These are phyloP conservation scores for Hartigia nigra DNA, from an alignment of 2,888 invertebrate genomes.

Conservation along the genomic window DNA sequence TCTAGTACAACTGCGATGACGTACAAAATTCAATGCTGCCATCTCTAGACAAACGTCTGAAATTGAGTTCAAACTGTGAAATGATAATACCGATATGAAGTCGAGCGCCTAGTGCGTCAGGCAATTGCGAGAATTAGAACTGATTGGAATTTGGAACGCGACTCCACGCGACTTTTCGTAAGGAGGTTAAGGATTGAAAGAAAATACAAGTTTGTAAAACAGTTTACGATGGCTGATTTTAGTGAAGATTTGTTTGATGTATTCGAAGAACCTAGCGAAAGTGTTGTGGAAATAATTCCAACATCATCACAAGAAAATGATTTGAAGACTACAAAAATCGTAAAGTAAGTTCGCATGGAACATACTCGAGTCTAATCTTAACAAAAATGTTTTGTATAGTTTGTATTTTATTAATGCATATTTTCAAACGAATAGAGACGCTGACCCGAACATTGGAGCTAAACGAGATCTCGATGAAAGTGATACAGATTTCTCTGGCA, in stretches of 20 bases:
- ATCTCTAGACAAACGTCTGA: background rate
- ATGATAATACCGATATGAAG: background rate
- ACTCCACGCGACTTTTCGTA: background rate
- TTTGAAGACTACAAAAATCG: constrained; percentile 21
- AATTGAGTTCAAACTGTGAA: background rate
- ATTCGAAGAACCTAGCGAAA: constrained; percentile 60
- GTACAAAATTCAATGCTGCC: background rate
- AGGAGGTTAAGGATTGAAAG: background rate
- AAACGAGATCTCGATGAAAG: constrained; percentile 45
- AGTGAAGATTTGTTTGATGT: constrained; percentile 62
- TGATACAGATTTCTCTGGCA: constrained; percentile 29
- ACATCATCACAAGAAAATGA: constrained; percentile 21
- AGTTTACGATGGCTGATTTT: constrained; percentile 56
- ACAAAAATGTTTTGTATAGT: background rate
- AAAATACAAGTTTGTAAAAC: background rate
- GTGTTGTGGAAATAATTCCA: constrained; percentile 39
- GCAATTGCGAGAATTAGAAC: too few species aligned
- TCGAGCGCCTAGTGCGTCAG: background rate
- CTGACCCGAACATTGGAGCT: constrained; percentile 19
- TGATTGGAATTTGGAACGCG: background rate
- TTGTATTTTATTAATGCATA: constrained; percentile 11
- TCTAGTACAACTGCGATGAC: too few species aligned
- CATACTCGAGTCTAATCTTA: background rate
- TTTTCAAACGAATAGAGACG: constrained; percentile 20
- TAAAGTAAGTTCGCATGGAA: constrained; percentile 25